These are phyloP conservation scores for Planiliza haematocheilus DNA, from an alignment of 2,113 vertebrate genomes.

Conservation along the genomic window DNA sequence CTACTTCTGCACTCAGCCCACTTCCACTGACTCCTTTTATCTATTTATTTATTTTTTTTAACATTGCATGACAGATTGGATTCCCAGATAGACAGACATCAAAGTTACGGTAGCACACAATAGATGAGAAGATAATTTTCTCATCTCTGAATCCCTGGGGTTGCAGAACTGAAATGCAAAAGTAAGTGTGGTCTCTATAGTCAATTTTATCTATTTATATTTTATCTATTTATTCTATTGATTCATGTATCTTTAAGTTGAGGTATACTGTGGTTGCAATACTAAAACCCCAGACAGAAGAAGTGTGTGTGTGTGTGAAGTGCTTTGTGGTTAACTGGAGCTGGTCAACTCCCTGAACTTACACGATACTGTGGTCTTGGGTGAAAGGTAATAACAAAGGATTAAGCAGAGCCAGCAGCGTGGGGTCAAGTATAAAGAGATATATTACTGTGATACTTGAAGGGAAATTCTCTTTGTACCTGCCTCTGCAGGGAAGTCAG, in stretches of 20 bases:
- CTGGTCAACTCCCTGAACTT: background rate
- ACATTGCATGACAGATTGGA: background rate
- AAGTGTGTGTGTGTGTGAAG: background rate
- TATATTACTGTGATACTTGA: conserved; percentile 16
- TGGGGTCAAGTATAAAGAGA: background rate
- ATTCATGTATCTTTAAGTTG: no score
- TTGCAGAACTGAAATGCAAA: no score
- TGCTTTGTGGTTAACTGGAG: background rate
- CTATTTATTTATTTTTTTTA: no score
- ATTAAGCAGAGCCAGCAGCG: background rate
- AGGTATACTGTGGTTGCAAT: no score
- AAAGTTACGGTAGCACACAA: background rate
- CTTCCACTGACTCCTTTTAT: no score
- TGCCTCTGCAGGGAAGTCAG: conserved; percentile 1
- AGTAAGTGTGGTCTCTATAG: no score
- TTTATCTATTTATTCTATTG: no score
- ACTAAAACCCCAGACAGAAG: no score
- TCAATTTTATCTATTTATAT: no score
- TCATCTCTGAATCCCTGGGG: no score
- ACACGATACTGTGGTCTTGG: background rate
- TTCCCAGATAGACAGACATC: background rate
- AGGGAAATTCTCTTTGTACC: background rate
- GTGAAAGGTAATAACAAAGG: background rate
- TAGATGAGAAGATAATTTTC: background rate
- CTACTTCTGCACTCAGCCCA: no score